phyloP scores from a whole-genome alignment of 2,797 vertebrate genomes.

The Crotalus adamanteus region DNA sequence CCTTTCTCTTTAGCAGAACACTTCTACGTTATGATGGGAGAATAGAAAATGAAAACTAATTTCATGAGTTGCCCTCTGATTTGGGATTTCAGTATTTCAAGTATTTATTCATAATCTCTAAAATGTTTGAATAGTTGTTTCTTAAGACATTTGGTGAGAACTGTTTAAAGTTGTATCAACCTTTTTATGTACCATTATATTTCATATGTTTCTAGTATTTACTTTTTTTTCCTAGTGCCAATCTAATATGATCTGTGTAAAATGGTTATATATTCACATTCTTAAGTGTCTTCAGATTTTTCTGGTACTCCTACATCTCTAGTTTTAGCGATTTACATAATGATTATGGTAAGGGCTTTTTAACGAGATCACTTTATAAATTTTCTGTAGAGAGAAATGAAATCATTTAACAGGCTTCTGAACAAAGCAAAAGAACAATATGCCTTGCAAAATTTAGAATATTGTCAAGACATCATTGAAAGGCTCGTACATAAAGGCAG shows the following conservation, averaged over 20 bases:
- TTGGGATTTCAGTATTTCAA: slow-evolving; percentile 52
- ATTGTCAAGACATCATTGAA: slow-evolving; percentile 70
- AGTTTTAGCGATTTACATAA: slow-evolving; percentile 44
- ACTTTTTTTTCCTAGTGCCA: slow-evolving; percentile 45
- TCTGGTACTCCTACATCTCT: slow-evolving; percentile 47
- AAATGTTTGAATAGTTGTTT: slow-evolving; percentile 57
- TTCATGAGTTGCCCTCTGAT: not conserved
- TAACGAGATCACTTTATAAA: slow-evolving; percentile 63
- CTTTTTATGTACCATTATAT: slow-evolving; percentile 56
- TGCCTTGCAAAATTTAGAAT: slow-evolving; percentile 65
- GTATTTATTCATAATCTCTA: slow-evolving; percentile 54
- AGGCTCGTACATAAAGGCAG: slow-evolving; percentile 64
- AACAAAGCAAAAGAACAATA: slow-evolving; percentile 58
- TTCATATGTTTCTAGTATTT: slow-evolving; percentile 46
- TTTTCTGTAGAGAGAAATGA: slow-evolving; percentile 65
- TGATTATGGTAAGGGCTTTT: slow-evolving; percentile 52
- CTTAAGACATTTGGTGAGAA: slow-evolving; percentile 61
- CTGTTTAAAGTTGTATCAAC: slow-evolving; percentile 65
- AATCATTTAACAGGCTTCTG: slow-evolving; percentile 64
- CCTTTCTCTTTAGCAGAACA: not conserved
- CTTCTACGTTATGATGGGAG: not conserved
- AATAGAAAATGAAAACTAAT: not conserved
- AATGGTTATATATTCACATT: slow-evolving; percentile 56
- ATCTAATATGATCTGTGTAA: slow-evolving; percentile 35
- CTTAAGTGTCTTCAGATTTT: slow-evolving; percentile 50